Evolutionary conservation across 2,113 vertebrate genomes (phyloP), one percentile per base, ranked within the genome.

Genomic region (Vulpes vulpes): DNA sequence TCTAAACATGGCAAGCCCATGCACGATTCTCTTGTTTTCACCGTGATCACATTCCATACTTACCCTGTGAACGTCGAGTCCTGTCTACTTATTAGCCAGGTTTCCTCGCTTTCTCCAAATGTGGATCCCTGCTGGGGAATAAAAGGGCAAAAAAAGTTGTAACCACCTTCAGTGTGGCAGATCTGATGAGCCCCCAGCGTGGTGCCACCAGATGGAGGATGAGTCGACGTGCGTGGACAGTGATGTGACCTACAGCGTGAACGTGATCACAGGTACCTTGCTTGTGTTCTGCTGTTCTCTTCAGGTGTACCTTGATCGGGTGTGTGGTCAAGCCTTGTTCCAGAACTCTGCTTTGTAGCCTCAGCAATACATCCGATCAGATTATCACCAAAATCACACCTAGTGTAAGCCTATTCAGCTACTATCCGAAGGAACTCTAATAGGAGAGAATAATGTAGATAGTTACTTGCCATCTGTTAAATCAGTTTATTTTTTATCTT

Each of bases 331-430:
- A 35, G 35, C 9, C 49, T 71, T 94, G 74, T 84, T 8, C 43
- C 11, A 51, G 30, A 85, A 53, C 23, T 78, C 81, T 97, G 23
- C 25, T 73, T 84, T 87, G 65, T 83, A 81, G 22, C 19, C 80
- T 97, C 81, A 74, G 62, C 64, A 57, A 49, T 57, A 8, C 67
- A 57, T 55, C n/a, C 69, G 64, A 19, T 62, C 38, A 67, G 82
- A 73, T 53, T 79, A 19, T 73, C 89, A 35, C 8, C 71, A 30
- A 19, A 88, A 60, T 79, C 32, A 85, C 16, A 35, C 23, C 27
- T 27, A 14, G 25, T 8, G 4, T 53, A 59, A 84, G 15, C 15
- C 19, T 76, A 10, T 55, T 51, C 55, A n/a, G 59, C 14, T 67
- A 5, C 71, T 84, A 67, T 1, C 19, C 38, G 65, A 16, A 3